Evolutionary conservation across 2,113 vertebrate genomes (phyloP).

Genomic region (Nothocercus nigrocapillus): DNA sequence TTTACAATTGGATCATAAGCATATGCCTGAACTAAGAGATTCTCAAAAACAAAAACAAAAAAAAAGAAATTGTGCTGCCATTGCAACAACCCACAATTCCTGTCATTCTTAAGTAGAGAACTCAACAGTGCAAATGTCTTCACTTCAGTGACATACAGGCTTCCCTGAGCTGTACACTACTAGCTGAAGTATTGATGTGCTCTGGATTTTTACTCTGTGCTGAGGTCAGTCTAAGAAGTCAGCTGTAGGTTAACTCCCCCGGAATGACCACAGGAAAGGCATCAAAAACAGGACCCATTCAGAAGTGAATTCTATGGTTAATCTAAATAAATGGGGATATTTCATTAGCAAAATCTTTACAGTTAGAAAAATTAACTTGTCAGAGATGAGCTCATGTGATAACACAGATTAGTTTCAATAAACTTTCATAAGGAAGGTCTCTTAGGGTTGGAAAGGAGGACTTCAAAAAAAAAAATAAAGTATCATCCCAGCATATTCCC

Average conservation of each 20-base stretch:
- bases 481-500: neutral
- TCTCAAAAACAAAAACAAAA: neutral
- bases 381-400: neutral
- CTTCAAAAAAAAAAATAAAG: neutral
- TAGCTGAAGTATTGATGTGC: neutral
- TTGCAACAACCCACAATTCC: neutral
- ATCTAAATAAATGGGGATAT: neutral
- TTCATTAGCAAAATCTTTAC: neutral
- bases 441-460: neutral
- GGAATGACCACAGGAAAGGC: neutral
- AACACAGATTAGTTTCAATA: neutral
- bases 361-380: neutral
- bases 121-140: neutral
- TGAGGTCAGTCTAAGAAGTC: neutral
- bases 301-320: neutral
- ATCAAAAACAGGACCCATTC: neutral
- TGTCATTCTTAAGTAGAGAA: neutral
- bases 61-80: neutral
- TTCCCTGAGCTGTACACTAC: neutral
- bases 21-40: neutral
- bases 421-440: neutral
- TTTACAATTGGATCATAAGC: neutral
- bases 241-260: fast-evolving
- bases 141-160: neutral
- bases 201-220: neutral